Base-by-base conservation (phyloP, 2,797 vertebrate species). In the Acrossocheilus wenchowensis region DNA sequence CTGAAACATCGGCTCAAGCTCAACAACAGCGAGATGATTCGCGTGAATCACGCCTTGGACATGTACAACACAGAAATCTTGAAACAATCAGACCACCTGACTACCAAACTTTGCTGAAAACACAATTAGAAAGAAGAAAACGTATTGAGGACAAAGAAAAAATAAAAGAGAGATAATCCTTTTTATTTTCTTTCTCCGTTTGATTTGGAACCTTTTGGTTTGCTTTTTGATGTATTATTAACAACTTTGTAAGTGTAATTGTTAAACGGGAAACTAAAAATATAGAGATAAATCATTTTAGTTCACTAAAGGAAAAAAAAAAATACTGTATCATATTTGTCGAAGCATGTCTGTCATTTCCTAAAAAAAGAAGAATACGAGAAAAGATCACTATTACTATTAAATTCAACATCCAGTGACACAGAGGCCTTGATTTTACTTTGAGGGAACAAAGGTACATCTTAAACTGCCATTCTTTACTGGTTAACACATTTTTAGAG, bases 21-120 rank as follows among this genome's bases (percentile, higher is more conserved):
- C 87, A 99, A 97, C 95, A 99, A 97, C 96, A 99, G 98, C 2
- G 98, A 99, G 95, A 99, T 99, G 95, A 99, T 99, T 91, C 96
- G 98, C 0, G 97, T 99, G 81, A 99, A 99, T 92, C 98, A 99
- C 8, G 98, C 98, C 4, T 94, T 99, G 96, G 98, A 99, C 95
- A 98, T 99, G 95, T 99, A 99, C 96, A 99, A 98, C 95, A 98
- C 98, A 0, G 98, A 99, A 95, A 98, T 99, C 94, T 97, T 99
- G 93, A 99, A 99, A 96, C 98, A 99, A 94, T 97, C 97, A 1
- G 98, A 99, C 94, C 97, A 98, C 91, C 97, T 99, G 96, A 99
- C 98, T 88, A 96, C 97, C 90, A 99, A 99, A 95, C 97, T 99
- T 95, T 99, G 98, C 93, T 99, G 96, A 97, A 90, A 45, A 75